These are phyloP conservation scores for Galbula dea DNA, from an alignment of 2,113 vertebrate genomes.

Conservation along the genomic window DNA sequence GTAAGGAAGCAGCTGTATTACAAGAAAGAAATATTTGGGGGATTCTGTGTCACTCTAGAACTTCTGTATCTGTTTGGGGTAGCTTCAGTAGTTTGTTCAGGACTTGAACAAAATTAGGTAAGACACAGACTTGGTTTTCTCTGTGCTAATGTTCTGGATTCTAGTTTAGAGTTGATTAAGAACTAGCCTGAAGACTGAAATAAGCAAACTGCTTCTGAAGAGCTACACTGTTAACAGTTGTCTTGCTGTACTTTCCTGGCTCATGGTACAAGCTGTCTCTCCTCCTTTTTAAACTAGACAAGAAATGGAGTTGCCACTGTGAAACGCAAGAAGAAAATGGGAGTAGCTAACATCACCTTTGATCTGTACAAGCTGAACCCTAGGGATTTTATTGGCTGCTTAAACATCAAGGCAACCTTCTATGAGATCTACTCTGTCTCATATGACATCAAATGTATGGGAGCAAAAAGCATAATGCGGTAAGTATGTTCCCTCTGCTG, in stretches of 20 bases:
- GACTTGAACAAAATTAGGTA: neutral
- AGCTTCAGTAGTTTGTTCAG: neutral
- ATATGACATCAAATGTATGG: slow-evolving; percentile 79
- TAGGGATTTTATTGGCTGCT: slow-evolving; percentile 83
- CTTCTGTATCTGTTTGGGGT: neutral
- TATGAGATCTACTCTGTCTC: slow-evolving; percentile 83
- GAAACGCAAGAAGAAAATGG: slow-evolving; percentile 71
- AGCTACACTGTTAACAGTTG: neutral
- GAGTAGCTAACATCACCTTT: slow-evolving; percentile 82
- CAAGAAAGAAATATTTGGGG: neutral
- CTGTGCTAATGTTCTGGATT: neutral
- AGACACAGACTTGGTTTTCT: neutral
- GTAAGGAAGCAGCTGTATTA: neutral
- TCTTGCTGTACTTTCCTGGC: neutral
- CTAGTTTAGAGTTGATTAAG: neutral
- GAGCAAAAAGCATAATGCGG: slow-evolving; percentile 76
- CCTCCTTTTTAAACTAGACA: slow-evolving; percentile 21
- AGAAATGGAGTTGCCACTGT: neutral
- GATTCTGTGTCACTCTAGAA: neutral
- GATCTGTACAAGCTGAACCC: slow-evolving; percentile 84
- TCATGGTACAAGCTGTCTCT: neutral
- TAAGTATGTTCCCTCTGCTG: slow-evolving; percentile 32
- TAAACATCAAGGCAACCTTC: slow-evolving; percentile 80
- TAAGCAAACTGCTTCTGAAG: neutral
- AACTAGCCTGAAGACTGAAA: neutral